Conservation (phyloP, 2,113 vertebrate species). For the Melospiza melodia region DNA sequence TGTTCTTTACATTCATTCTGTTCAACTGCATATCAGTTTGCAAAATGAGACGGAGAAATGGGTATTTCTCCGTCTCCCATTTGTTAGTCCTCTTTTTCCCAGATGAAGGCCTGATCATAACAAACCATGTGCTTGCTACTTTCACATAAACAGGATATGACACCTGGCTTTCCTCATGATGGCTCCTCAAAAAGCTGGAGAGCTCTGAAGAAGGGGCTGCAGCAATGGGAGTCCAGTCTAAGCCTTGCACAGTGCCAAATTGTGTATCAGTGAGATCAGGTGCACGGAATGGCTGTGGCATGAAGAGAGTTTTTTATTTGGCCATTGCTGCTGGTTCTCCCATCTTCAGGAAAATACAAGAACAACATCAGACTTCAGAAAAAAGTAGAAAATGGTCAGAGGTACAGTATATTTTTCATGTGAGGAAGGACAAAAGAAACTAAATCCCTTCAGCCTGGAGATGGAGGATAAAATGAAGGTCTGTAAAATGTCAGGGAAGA, state of each 20-base stretch:
- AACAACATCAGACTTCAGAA: not conserved
- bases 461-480: fast-evolving
- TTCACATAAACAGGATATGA: not conserved
- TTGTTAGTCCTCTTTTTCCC: not conserved
- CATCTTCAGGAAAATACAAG: not conserved
- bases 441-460: not conserved
- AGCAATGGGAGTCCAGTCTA: not conserved
- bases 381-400: not conserved
- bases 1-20: not conserved
- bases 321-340: not conserved
- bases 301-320: not conserved
- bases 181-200: not conserved
- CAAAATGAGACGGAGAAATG: not conserved
- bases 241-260: not conserved
- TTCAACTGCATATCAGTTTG: not conserved
- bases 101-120: not conserved
- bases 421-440: not conserved
- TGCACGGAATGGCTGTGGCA: not conserved
- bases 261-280: not conserved
- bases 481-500: not conserved
- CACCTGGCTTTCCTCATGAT: not conserved
- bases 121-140: fast-evolving
- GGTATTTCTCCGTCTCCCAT: not conserved
- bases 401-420: not conserved
- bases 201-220: not conserved